These are phyloP conservation scores for Oceanodroma tethys DNA, from an alignment of 2,113 vertebrate species.

Conservation along the genomic window DNA sequence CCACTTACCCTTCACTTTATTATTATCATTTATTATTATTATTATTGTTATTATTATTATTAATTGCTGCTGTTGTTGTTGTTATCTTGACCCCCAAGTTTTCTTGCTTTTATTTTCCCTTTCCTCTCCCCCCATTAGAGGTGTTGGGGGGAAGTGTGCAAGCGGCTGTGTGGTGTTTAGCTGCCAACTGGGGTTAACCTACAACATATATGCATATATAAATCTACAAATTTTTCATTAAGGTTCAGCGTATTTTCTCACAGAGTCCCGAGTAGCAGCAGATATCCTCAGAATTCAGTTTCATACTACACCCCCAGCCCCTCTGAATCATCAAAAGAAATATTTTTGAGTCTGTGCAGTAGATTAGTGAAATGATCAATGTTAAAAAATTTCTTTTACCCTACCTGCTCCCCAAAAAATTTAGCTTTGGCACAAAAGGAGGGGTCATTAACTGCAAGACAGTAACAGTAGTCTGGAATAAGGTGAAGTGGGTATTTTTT, in stretches of 20 bases:
- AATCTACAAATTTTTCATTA: not conserved
- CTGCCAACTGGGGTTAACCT: not conserved
- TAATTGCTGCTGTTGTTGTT: not conserved
- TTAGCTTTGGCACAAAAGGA: not conserved
- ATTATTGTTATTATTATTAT: not conserved
- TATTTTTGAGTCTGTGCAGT: not conserved
- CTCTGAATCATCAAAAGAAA: not conserved
- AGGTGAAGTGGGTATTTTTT: not conserved
- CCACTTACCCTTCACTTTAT: not conserved
- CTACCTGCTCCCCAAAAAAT: not conserved
- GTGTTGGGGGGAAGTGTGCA: rapidly evolving
- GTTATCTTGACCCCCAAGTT: not conserved
- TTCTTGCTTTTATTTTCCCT: not conserved
- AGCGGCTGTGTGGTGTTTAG: not conserved
- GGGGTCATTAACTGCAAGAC: not conserved
- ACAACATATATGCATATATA: not conserved
- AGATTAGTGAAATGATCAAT: not conserved
- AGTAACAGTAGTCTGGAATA: not conserved
- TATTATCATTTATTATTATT: not conserved
- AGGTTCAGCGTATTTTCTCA: not conserved
- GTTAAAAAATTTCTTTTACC: not conserved
- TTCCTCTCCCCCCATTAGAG: not conserved
- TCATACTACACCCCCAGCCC: not conserved
- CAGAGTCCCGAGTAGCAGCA: not conserved
- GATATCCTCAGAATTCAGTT: not conserved